Evolutionary conservation across 1,140 invertebrate species (phyloP).

Genomic region (Tyrophagus putrescentiae): DNA sequence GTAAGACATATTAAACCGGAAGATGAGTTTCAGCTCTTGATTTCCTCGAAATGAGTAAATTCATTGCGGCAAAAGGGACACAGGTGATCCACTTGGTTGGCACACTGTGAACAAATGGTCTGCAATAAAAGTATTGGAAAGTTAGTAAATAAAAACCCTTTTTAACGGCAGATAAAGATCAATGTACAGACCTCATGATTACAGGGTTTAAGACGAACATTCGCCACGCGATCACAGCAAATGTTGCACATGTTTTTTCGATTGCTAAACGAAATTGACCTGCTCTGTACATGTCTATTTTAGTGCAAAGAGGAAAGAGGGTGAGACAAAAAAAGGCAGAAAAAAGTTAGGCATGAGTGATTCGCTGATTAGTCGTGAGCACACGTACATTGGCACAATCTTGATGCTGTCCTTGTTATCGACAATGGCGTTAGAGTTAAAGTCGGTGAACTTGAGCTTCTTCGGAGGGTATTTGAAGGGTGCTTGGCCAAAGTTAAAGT

Average conservation of each 20-base stretch:
- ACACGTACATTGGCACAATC: conserved; percentile 41
- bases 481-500: conserved; percentile 75
- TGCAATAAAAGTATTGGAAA: conserved; percentile 42
- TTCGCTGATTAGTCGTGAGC: conserved; percentile 16
- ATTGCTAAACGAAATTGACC: not conserved
- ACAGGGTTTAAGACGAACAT: conserved; percentile 18
- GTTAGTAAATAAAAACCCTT: conserved; percentile 22
- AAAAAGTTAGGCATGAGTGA: conserved; percentile 45
- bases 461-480: conserved; percentile 62
- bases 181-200: conserved; percentile 5
- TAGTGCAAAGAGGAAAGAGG: not conserved
- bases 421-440: conserved; percentile 60
- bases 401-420: conserved; percentile 49
- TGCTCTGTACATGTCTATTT: not conserved
- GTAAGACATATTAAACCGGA: no score
- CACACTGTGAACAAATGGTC: conserved; percentile 68
- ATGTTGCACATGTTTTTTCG: conserved; percentile 4
- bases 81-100: conserved; percentile 53
- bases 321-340: conserved; percentile 34
- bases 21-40: no score
- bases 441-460: conserved; percentile 47
- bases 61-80: conserved; percentile 72
- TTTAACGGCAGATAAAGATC: no score
- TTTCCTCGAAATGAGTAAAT: conserved; percentile 38
- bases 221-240: conserved; percentile 8